phyloP scores from a whole-genome alignment of 1,140 invertebrate genomes.

The Druon quercuslanigerum region DNA sequence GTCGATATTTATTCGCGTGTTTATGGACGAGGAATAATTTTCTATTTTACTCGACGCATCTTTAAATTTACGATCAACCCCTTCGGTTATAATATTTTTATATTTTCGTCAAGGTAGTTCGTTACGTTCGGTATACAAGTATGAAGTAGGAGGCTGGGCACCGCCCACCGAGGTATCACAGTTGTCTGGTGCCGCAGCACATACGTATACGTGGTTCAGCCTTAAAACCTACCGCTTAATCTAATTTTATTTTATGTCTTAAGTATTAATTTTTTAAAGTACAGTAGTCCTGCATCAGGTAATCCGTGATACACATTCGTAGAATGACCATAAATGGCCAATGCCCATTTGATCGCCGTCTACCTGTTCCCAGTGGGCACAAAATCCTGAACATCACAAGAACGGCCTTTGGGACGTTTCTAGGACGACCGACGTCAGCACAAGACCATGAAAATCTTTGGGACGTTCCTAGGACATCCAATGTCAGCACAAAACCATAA shows the following conservation, averaged over 20 bases:
- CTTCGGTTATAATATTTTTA: constrained; percentile 58
- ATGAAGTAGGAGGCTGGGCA: constrained; percentile 76
- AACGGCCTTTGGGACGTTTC: too few species aligned
- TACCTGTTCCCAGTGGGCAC: too few species aligned
- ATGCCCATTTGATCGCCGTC: too few species aligned
- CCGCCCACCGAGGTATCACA: constrained; percentile 77
- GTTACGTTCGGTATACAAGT: constrained; percentile 69
- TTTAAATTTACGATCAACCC: constrained; percentile 60
- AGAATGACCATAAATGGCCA: background rate
- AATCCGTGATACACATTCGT: constrained; percentile 51
- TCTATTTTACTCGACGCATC: constrained; percentile 43
- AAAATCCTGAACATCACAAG: too few species aligned
- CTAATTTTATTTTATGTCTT: constrained; percentile 58
- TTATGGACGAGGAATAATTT: constrained; percentile 48
- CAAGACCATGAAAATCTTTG: too few species aligned
- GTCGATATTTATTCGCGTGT: constrained; percentile 32
- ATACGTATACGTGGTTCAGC: constrained; percentile 77
- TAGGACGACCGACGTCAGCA: too few species aligned
- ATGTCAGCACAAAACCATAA: too few species aligned
- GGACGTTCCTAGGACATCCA: too few species aligned
- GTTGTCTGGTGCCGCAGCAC: constrained; percentile 76
- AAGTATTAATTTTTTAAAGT: constrained; percentile 61
- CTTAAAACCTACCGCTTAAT: constrained; percentile 74
- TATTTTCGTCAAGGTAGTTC: constrained; percentile 53
- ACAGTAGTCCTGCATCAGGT: constrained; percentile 67